Conservation (phyloP, 2,113 vertebrate species). For the Hyla sarda region DNA sequence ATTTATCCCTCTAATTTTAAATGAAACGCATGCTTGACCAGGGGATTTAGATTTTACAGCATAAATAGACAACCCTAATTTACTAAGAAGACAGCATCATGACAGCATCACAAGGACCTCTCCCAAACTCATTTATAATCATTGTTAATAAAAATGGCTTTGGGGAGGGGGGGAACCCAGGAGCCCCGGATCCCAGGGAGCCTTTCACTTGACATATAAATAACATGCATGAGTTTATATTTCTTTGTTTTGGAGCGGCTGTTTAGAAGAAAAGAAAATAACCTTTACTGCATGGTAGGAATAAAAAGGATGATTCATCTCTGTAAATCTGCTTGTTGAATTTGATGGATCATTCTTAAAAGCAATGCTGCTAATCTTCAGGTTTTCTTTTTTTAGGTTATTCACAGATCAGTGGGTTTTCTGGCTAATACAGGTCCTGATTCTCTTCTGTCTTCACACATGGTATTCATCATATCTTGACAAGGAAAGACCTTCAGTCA, state of each 20-base stretch:
- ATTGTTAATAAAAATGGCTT: slow-evolving; percentile 40
- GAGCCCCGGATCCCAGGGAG: slow-evolving; percentile 14
- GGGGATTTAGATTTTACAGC: slow-evolving; percentile 59
- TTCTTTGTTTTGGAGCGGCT: slow-evolving; percentile 72
- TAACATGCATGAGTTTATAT: slow-evolving; percentile 61
- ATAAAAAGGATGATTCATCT: slow-evolving; percentile 97
- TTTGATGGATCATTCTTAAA: slow-evolving; percentile 99
- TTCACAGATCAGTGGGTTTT: slow-evolving; percentile 99
- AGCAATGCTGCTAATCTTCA: slow-evolving; percentile 99
- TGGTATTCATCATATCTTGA: slow-evolving; percentile 99
- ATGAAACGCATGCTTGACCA: slow-evolving; percentile 57
- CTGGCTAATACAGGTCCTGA: slow-evolving; percentile 98
- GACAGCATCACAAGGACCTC: slow-evolving; percentile 57
- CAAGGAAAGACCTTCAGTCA: slow-evolving; percentile 99
- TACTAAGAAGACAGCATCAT: slow-evolving; percentile 59
- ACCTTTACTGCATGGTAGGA: slow-evolving; percentile 84
- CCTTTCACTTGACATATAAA: slow-evolving; percentile 59
- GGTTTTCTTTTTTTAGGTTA: slow-evolving; percentile 99
- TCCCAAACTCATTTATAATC: slow-evolving; percentile 53
- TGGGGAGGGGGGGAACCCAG: slow-evolving; percentile 2
- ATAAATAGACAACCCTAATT: slow-evolving; percentile 58
- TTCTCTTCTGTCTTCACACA: slow-evolving; percentile 99
- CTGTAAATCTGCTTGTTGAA: slow-evolving; percentile 97
- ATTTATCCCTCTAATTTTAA: slow-evolving; percentile 59
- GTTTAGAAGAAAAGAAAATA: slow-evolving; percentile 76